phyloP scores from a whole-genome alignment of 1,140 invertebrate species.

The Rhysida immarginata region DNA sequence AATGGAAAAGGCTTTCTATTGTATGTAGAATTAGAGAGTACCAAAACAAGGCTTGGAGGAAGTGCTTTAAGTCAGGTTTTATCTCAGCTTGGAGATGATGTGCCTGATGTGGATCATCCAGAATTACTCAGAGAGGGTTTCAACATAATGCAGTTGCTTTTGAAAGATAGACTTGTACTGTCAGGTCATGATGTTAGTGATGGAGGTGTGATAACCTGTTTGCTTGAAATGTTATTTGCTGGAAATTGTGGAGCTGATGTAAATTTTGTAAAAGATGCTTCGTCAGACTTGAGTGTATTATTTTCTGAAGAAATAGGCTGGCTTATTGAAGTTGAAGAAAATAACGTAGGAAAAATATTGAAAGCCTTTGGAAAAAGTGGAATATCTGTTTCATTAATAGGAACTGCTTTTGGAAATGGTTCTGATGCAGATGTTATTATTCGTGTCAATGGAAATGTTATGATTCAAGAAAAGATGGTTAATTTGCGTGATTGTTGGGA shows the following conservation, averaged over 20 bases:
- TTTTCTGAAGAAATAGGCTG: conserved; percentile 87
- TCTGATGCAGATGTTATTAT: conserved; percentile 45
- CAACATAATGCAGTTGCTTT: conserved; percentile 60
- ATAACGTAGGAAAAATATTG: conserved; percentile 41
- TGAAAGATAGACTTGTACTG: conserved; percentile 52
- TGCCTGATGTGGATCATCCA: conserved; percentile 63
- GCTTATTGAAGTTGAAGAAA: conserved; percentile 59
- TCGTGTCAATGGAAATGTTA: conserved; percentile 38
- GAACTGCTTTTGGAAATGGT: conserved; percentile 44
- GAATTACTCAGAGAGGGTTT: conserved; percentile 54
- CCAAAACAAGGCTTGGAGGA: conserved; percentile 59
- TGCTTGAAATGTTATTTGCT: conserved; percentile 90
- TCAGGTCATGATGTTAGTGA: conserved; percentile 96
- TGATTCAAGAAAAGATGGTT: conserved; percentile 47
- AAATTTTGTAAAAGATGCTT: conserved; percentile 26
- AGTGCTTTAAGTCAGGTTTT: conserved; percentile 82
- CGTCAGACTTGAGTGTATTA: conserved; percentile 33
- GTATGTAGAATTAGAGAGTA: conserved; percentile 44
- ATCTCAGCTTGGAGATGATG: conserved; percentile 61
- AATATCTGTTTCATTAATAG: conserved; percentile 55
- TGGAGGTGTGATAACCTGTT: conserved; percentile 75
- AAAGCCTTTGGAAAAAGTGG: conserved; percentile 40
- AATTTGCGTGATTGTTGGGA: conserved; percentile 74
- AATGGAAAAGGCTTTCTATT: conserved; percentile 39
- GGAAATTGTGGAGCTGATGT: conserved; percentile 65